Evolutionary conservation across 2,888 invertebrate genomes (phyloP).

Genomic region (Tetramorium bicarinatum): DNA sequence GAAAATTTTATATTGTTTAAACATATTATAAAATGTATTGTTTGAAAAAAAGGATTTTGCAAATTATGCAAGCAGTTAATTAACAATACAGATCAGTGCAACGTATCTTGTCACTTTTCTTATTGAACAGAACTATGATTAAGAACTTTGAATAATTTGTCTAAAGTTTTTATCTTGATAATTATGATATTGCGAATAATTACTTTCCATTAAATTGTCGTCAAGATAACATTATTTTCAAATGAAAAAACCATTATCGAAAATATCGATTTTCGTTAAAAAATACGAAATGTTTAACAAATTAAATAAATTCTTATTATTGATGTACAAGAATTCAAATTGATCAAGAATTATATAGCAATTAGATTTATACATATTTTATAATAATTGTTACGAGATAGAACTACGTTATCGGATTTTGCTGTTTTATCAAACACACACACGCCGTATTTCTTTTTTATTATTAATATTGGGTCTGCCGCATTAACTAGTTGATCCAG

Average conservation of each 20-base stretch:
- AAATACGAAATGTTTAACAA: not conserved
- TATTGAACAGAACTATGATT: not conserved
- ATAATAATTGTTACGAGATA: not conserved
- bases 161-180: not conserved
- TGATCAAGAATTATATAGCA: not conserved
- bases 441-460: conserved; percentile 40
- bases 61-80: not conserved
- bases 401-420: not conserved
- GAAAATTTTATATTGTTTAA: not conserved
- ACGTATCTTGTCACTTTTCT: not conserved
- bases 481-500: conserved; percentile 62
- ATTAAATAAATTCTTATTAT: not conserved
- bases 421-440: not conserved
- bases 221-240: not conserved
- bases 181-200: not conserved
- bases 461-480: conserved; percentile 40
- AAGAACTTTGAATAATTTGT: not conserved
- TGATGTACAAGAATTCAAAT: conserved; percentile 13
- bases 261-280: not conserved
- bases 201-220: not conserved
- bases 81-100: not conserved
- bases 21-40: not conserved
- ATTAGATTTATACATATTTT: not conserved
- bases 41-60: not conserved
- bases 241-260: not conserved